Base-by-base conservation (phyloP, 1,140 invertebrate species). In the Ceratosolen solmsi region DNA sequence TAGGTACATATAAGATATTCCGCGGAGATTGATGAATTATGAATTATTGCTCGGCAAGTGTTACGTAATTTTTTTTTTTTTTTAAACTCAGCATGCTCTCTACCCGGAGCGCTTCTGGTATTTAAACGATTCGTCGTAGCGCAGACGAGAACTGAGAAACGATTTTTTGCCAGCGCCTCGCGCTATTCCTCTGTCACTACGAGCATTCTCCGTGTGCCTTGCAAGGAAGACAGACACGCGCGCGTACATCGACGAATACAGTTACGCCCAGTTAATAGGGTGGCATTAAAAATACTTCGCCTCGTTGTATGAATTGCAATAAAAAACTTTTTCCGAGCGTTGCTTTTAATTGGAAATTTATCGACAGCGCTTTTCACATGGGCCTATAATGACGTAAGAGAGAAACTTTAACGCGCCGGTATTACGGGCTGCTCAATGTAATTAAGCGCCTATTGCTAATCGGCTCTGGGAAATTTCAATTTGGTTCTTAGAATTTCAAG, bases 41-140 rank as follows among this genome's bases (percentile, higher is more conserved):
- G 60, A 56, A 63, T 22, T 20, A 77, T 49, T 60, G 41, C 60
- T 68, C 30, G 8, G 7, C 4, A 30, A 51, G 41, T 58, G 27
- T 54, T 78, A 38, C 38, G n/a, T 22, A 78, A 78, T 54, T 74
- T 25, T 74, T 76, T 49, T 63, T 65, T 65, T 65, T 77, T 78
- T 78, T 78, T 60, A n/a, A 25, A 78, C 38, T 15, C 17, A 8
- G n/a, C n/a, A n/a, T n/a, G n/a, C n/a, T n/a, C n/a, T n/a, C n/a
- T n/a, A n/a, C n/a, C n/a, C 27, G 30, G 17, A 46, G 41, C 41
- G 41, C 41, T 13, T 13, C 60, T 36, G 76, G 46, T 56, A 78
- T 78, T 78, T 78, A 78, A 70, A 78, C 70, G 76, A 78, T 27
- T 78, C 76, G 70, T 46, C 65, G 15, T 51, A n/a, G 5, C 41